phyloP scores from a whole-genome alignment of 2,797 vertebrate genomes.

The Phrynocephalus forsythii region DNA sequence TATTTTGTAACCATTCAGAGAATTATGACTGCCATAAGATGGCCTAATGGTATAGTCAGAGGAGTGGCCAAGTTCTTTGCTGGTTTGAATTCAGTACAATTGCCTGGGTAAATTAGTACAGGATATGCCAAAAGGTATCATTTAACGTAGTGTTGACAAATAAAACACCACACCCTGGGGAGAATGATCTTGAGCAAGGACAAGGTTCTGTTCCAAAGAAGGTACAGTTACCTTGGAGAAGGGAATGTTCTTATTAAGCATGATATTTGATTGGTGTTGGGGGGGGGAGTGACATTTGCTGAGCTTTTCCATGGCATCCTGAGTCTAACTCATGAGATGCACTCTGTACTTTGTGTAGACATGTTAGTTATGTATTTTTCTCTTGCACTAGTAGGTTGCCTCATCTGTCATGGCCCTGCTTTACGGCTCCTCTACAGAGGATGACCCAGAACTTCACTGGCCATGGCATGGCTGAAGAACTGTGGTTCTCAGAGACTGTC shows the following conservation, averaged over 20 bases:
- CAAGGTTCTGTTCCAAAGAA: neutral
- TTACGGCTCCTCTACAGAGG: too few relatives aligned
- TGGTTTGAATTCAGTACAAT: slow-evolving; percentile 31
- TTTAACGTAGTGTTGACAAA: neutral
- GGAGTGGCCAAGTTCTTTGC: slow-evolving; percentile 47
- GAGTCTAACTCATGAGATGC: neutral
- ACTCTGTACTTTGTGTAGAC: neutral
- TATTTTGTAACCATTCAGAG: slow-evolving; percentile 11
- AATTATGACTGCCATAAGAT: slow-evolving; percentile 24
- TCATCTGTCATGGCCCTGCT: too few relatives aligned
- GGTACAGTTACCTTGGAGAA: neutral
- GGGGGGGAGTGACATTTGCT: neutral
- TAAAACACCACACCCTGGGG: neutral
- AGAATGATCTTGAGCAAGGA: neutral
- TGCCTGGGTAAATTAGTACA: slow-evolving; percentile 42
- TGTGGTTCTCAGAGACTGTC: too few relatives aligned
- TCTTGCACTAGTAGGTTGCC: neutral
- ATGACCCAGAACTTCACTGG: too few relatives aligned
- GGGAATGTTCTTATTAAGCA: neutral
- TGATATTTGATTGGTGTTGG: neutral
- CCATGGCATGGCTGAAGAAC: too few relatives aligned
- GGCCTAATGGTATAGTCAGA: slow-evolving; percentile 12
- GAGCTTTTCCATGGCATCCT: neutral
- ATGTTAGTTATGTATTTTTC: neutral
- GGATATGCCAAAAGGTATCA: slow-evolving; percentile 31